Percentiles rank a stretch among this genome's conserved stretches.
phyloP scores from a whole-genome alignment of 2,888 invertebrate species.

The Synanthedon andrenaeformis region DNA sequence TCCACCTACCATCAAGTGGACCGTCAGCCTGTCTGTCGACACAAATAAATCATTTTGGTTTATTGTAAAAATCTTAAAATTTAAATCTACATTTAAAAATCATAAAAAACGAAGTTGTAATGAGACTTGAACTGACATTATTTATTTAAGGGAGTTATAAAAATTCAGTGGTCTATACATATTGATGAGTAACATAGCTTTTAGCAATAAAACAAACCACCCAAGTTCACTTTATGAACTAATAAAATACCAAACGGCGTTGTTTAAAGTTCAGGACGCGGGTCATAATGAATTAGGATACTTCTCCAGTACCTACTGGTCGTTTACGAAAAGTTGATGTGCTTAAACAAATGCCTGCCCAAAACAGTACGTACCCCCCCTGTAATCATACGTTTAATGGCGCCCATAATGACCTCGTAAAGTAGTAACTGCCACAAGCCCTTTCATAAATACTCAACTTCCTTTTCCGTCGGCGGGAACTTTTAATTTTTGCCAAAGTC shows the following conservation, averaged over 20 bases:
- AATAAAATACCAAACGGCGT: constrained; percentile 37
- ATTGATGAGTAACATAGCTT: constrained; percentile 13
- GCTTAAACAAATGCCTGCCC: constrained; percentile 57
- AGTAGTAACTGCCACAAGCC: constrained; percentile 51
- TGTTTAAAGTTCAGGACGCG: constrained; percentile 38
- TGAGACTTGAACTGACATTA: too few species aligned
- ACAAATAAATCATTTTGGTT: too few species aligned
- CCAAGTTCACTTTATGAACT: constrained; percentile 35
- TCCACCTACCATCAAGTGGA: too few species aligned
- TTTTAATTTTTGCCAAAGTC: constrained; percentile 13
- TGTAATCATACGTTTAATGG: constrained; percentile 65
- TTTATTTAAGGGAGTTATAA: too few species aligned
- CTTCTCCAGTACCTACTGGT: constrained; percentile 19
- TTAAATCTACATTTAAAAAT: too few species aligned
- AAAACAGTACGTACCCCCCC: constrained; percentile 36
- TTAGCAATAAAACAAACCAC: constrained; percentile 26
- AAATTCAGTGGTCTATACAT: too few species aligned
- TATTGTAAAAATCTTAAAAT: too few species aligned
- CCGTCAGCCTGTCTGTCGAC: too few species aligned
- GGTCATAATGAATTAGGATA: constrained; percentile 9
- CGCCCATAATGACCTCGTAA: constrained; percentile 61
- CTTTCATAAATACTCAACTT: constrained; percentile 56
- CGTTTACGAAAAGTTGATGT: constrained; percentile 61
- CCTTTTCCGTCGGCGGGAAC: constrained; percentile 21
- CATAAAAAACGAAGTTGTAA: too few species aligned